Evolutionary conservation across 2,888 invertebrate species (phyloP).

Genomic region (Andricus quercusramuli): DNA sequence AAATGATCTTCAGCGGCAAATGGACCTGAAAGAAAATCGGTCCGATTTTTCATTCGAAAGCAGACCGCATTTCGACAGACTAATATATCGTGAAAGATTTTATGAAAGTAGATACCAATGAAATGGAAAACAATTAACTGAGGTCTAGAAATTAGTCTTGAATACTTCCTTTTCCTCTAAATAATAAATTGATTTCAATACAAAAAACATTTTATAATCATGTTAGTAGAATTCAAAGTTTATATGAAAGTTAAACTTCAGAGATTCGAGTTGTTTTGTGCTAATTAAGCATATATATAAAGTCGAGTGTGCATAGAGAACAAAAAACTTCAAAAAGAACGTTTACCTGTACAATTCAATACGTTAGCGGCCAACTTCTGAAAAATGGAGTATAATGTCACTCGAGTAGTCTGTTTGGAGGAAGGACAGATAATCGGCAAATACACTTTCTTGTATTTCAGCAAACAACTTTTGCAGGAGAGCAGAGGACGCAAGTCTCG

Average conservation of each 20-base stretch:
- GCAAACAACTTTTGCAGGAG: conserved; percentile 10
- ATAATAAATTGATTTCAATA: no score
- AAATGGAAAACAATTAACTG: background rate
- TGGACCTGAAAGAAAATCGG: conserved; percentile 55
- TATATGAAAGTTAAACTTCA: background rate
- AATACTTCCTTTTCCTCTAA: background rate
- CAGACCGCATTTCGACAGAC: background rate
- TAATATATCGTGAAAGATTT: background rate
- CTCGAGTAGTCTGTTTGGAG: conserved; percentile 17
- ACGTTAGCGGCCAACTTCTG: conserved; percentile 13
- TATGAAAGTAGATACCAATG: background rate
- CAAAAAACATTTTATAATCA: background rate
- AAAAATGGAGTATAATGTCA: conserved; percentile 16
- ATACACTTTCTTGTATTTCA: conserved; percentile 38
- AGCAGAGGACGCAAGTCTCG: conserved; percentile 17
- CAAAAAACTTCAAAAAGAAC: background rate
- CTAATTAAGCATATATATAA: background rate
- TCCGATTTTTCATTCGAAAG: conserved; percentile 59
- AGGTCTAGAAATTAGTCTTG: background rate
- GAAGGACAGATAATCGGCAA: conserved; percentile 14
- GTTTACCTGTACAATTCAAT: background rate
- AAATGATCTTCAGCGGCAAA: conserved; percentile 44
- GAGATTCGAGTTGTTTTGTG: background rate
- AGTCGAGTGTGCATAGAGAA: background rate
- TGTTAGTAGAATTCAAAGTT: background rate